Conservation (phyloP, 2,113 vertebrate species). For the Stomatorhinus ivindoensis region DNA sequence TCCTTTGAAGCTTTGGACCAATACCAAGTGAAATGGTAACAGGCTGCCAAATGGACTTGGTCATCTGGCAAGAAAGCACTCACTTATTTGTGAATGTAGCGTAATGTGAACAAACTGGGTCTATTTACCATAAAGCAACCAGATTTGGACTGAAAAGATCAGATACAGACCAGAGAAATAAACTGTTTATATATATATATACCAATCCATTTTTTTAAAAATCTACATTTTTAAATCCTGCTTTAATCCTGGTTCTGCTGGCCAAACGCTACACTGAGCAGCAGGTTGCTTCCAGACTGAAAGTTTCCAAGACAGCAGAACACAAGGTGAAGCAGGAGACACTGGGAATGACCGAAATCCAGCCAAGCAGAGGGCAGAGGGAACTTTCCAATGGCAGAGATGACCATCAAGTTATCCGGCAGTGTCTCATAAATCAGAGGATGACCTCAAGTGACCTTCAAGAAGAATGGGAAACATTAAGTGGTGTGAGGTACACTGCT, state of each 20-base stretch:
- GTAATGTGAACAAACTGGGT: slow-evolving; percentile 43
- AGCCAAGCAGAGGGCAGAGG: background rate
- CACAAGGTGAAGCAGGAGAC: background rate
- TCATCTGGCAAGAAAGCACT: slow-evolving; percentile 67
- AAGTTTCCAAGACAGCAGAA: background rate
- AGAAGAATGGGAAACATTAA: background rate
- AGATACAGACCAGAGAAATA: background rate
- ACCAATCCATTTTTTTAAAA: background rate
- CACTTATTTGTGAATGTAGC: slow-evolving; percentile 63
- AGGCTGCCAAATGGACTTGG: slow-evolving; percentile 84
- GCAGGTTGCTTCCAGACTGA: background rate
- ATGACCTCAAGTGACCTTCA: background rate
- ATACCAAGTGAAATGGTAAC: slow-evolving; percentile 80
- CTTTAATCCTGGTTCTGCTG: background rate
- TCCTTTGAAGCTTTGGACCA: slow-evolving; percentile 70
- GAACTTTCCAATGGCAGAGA: background rate
- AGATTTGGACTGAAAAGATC: background rate
- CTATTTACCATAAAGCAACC: background rate
- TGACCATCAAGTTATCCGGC: no score
- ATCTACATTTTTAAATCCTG: background rate
- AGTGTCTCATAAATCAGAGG: no score
- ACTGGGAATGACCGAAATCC: background rate
- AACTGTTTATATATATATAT: background rate
- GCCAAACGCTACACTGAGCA: no score
- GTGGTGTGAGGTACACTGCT: background rate